Conservation (phyloP, 2,888 invertebrate genomes). For the Mesopsocus fuscifrons region DNA sequence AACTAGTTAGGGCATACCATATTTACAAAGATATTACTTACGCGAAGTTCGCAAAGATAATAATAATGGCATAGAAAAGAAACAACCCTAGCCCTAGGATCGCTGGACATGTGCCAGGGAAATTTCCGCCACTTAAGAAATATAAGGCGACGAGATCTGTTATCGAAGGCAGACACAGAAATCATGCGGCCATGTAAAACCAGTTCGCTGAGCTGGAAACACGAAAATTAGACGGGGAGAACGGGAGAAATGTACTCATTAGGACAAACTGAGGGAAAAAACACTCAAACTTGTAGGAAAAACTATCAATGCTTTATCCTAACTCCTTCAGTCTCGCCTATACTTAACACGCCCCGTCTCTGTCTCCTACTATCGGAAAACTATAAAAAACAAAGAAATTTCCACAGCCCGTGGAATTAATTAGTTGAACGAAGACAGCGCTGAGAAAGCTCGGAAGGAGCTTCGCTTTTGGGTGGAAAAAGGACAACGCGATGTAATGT, state of each 20-base stretch:
- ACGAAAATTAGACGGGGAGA: conserved; percentile 9
- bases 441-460: conserved; percentile 1
- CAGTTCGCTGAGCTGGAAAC: conserved; percentile 1
- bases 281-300: conserved; percentile 4
- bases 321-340: background rate
- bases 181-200: background rate
- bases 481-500: conserved; percentile 3
- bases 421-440: conserved; percentile 6
- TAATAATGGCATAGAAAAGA: no score
- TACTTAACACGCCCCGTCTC: background rate
- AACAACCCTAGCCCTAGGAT: no score
- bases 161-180: no score
- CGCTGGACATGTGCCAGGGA: no score
- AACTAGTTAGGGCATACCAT: no score
- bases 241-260: conserved; percentile 10
- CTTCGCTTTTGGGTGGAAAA: background rate
- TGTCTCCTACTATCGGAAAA: background rate
- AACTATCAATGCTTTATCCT: conserved; percentile 5
- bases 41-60: no score
- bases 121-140: no score
- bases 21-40: no score
- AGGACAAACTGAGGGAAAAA: conserved; percentile 6
- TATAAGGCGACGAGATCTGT: no score
- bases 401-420: conserved; percentile 9
- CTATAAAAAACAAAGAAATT: conserved; percentile 9